phyloP scores from a whole-genome alignment of 2,113 vertebrate genomes.

The Castor canadensis region DNA sequence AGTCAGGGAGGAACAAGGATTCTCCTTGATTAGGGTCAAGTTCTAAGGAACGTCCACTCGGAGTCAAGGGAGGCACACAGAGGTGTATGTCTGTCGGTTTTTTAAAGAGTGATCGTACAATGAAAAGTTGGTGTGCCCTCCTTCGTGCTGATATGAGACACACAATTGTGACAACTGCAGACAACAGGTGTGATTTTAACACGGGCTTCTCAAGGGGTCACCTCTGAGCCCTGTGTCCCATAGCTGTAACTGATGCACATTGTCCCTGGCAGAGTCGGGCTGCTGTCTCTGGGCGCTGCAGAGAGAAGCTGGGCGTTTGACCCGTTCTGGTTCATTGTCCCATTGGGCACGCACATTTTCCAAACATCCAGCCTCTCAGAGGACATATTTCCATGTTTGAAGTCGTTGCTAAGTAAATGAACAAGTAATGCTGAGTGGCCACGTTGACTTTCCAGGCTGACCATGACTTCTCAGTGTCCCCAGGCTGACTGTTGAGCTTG shows the following conservation, averaged over 20 bases:
- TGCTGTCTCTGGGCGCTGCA: rapidly evolving
- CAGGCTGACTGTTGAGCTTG: rapidly evolving
- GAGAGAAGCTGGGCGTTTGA: rapidly evolving
- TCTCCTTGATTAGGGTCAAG: not conserved
- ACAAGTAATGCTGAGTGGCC: not conserved
- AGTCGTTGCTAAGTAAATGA: not conserved
- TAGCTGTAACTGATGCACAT: no score
- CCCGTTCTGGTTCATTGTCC: not conserved
- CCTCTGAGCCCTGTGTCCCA: no score
- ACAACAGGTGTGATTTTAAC: not conserved
- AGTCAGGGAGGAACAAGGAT: not conserved
- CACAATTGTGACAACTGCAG: not conserved
- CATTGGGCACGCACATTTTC: not conserved
- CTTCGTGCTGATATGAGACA: not conserved
- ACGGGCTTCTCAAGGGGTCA: no score
- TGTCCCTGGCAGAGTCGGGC: not conserved
- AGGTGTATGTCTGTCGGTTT: rapidly evolving
- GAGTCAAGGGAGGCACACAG: rapidly evolving
- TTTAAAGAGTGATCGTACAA: rapidly evolving
- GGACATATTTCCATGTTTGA: not conserved
- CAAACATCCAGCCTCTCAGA: not conserved
- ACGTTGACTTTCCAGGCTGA: not conserved
- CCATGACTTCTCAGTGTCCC: not conserved
- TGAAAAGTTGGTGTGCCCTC: rapidly evolving
- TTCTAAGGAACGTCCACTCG: rapidly evolving